phyloP scores from a whole-genome alignment of 1,140 invertebrate species.

The Parasteatoda tepidariorum region DNA sequence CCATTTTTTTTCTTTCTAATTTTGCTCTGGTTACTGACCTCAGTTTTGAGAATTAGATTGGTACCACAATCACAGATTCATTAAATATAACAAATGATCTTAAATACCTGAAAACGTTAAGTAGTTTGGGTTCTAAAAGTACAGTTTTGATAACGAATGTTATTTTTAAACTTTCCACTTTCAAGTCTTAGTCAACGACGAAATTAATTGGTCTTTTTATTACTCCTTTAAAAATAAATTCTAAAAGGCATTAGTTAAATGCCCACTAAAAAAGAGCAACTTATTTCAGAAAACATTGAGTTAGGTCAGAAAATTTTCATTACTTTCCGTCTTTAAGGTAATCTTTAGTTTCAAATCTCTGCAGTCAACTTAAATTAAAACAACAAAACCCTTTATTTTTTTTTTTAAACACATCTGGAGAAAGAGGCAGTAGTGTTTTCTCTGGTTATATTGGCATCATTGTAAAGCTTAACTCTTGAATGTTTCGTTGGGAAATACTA shows the following conservation, averaged over 20 bases:
- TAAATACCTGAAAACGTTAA: no score
- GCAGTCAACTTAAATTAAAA: constrained; percentile 13
- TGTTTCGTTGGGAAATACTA: constrained; percentile 44
- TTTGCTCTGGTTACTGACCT: no score
- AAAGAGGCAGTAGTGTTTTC: constrained; percentile 11
- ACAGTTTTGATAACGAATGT: no score
- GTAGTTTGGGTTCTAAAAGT: no score
- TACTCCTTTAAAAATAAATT: no score
- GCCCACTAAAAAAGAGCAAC: background rate
- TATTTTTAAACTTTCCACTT: no score
- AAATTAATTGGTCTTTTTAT: no score
- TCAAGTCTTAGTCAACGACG: no score
- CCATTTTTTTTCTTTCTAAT: no score
- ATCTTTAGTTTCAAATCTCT: constrained; percentile 6
- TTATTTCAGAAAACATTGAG: background rate
- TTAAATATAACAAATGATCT: no score
- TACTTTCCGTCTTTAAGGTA: background rate
- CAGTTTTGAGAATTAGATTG: no score
- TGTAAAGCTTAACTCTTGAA: constrained; percentile 36
- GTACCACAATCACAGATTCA: no score
- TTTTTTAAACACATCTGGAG: constrained; percentile 15
- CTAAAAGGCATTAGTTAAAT: background rate
- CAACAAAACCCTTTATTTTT: constrained; percentile 13
- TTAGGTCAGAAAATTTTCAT: background rate
- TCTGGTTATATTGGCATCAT: constrained; percentile 16